Evolutionary conservation across 2,113 vertebrate genomes (phyloP).

Genomic region (Pundamilia nyererei): DNA sequence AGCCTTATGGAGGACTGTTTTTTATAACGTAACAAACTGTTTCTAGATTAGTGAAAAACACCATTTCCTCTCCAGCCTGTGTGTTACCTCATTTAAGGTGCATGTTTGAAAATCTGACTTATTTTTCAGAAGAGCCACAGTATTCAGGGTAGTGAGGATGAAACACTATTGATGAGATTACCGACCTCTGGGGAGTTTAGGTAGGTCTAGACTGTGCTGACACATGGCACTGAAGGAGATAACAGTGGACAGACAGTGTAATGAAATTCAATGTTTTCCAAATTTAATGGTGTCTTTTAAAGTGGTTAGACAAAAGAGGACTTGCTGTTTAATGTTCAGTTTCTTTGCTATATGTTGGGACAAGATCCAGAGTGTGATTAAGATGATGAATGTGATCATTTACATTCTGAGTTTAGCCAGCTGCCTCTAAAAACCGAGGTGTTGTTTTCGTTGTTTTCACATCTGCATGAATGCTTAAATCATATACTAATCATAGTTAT

Average conservation of each 20-base stretch:
- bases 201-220: neutral
- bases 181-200: neutral
- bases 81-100: neutral
- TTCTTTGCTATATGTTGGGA: neutral
- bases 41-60: neutral
- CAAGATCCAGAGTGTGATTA: neutral
- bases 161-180: neutral
- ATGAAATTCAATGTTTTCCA: neutral
- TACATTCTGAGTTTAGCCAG: neutral
- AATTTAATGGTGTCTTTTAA: neutral
- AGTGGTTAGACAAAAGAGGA: neutral
- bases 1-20: neutral
- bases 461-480: neutral
- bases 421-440: neutral
- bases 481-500: neutral
- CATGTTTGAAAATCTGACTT: neutral
- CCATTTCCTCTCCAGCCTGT: neutral
- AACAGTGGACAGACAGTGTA: neutral
- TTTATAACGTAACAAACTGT: neutral
- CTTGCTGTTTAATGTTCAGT: neutral
- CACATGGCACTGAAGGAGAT: neutral
- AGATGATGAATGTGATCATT: neutral
- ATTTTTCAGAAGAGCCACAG: neutral
- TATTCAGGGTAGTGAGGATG: neutral
- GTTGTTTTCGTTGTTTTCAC: neutral